phyloP scores from a whole-genome alignment of 2,113 vertebrate species.

The Sturnus vulgaris region DNA sequence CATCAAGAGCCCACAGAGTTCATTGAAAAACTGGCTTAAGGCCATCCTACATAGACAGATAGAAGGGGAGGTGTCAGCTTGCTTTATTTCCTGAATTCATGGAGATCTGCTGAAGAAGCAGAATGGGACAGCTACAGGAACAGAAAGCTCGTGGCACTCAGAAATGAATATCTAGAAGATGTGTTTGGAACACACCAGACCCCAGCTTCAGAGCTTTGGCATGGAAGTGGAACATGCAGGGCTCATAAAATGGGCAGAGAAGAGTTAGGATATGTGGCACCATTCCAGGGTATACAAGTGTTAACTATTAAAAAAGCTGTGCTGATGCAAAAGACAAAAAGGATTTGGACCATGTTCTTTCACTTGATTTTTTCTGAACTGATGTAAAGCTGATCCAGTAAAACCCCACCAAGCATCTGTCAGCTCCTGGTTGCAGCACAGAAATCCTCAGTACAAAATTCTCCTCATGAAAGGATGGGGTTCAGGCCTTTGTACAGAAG shows the following conservation, averaged over 20 bases:
- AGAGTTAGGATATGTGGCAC: not conserved
- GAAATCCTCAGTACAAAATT: not conserved
- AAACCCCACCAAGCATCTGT: conserved; percentile 12
- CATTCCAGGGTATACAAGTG: not conserved
- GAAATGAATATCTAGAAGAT: not conserved
- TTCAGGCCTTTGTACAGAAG: not conserved
- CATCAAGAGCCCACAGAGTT: not conserved
- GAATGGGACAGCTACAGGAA: not conserved
- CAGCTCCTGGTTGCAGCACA: not conserved
- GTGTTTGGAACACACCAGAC: not conserved
- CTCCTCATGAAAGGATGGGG: not conserved
- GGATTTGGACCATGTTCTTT: not conserved
- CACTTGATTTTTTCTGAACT: not conserved
- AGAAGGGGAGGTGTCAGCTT: not conserved
- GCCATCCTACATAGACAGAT: not conserved
- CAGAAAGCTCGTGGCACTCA: not conserved
- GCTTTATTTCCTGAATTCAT: not conserved
- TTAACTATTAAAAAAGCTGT: conserved; percentile 20
- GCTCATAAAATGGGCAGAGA: not conserved
- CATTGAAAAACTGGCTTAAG: not conserved
- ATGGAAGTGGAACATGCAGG: not conserved
- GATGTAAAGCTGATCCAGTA: not conserved
- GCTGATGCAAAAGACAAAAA: not conserved
- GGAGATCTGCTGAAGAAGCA: conserved; percentile 9
- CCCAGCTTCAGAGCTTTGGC: not conserved